A percentile compares a stretch with the other conserved stretches of the same genome.
These are phyloP conservation scores for Karalla daura DNA, from an alignment of 2,797 vertebrate genomes.

Conservation along the genomic window DNA sequence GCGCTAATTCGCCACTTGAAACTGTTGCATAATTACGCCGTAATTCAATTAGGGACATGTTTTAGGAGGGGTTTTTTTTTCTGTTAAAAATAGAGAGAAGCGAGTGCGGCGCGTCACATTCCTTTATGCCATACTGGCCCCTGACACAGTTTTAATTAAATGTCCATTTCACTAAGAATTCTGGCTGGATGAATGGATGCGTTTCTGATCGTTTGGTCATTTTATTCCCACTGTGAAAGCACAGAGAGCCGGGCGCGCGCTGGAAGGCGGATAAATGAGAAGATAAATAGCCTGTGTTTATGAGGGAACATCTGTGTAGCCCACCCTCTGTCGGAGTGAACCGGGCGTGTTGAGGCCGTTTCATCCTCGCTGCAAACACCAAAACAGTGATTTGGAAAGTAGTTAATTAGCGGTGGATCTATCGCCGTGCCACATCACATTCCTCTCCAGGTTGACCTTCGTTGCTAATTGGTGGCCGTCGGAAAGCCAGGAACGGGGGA, in stretches of 20 bases:
- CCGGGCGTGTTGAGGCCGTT: neutral
- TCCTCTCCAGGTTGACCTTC: slow-evolving; percentile 38
- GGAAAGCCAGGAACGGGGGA: slow-evolving; percentile 38
- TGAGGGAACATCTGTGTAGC: too few species aligned
- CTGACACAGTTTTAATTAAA: slow-evolving; percentile 16
- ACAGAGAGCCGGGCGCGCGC: neutral
- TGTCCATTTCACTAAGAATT: neutral
- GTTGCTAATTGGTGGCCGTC: slow-evolving; percentile 43
- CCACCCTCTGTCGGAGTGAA: too few species aligned
- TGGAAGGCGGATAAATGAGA: too few species aligned
- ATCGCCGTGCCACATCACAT: slow-evolving; percentile 21
- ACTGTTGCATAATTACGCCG: slow-evolving; percentile 33
- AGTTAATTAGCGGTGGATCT: slow-evolving; percentile 3
- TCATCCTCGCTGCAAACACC: slow-evolving; percentile 2
- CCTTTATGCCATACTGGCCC: neutral
- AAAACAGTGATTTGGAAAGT: neutral
- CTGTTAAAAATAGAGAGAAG: slow-evolving; percentile 19
- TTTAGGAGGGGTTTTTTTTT: slow-evolving; percentile 18
- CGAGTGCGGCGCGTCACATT: slow-evolving; percentile 1
- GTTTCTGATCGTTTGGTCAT: neutral
- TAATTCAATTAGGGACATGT: slow-evolving; percentile 41
- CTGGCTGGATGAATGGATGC: neutral
- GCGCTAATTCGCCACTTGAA: slow-evolving; percentile 31
- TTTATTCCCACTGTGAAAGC: neutral
- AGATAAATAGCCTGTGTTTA: too few species aligned